Conservation (phyloP, 2,888 invertebrate genomes). For the Pseudococcus longispinus region DNA sequence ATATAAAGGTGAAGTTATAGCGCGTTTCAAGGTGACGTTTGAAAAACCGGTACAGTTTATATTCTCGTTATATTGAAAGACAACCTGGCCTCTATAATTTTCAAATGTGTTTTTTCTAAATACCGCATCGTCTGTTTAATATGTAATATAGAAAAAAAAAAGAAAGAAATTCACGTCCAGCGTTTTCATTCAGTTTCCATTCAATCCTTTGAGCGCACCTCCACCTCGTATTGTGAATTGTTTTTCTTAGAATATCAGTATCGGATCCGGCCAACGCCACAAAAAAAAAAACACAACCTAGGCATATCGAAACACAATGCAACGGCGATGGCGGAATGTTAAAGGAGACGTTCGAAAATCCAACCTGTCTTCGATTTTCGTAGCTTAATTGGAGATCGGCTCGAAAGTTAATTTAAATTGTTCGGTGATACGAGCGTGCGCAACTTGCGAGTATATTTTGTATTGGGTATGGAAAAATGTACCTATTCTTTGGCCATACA, state of each 20-base stretch:
- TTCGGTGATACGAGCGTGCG: background rate
- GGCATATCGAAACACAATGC: background rate
- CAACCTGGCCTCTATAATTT: constrained; percentile 52
- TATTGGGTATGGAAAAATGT: background rate
- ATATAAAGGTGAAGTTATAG: constrained; percentile 55
- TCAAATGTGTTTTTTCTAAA: constrained; percentile 56
- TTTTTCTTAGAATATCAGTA: background rate
- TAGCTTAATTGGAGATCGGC: constrained; percentile 45
- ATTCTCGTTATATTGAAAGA: constrained; percentile 56
- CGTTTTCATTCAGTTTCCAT: constrained; percentile 49
- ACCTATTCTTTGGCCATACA: background rate
- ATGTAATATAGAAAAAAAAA: constrained; percentile 20
- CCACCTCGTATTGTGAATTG: constrained; percentile 27
- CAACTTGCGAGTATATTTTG: background rate
- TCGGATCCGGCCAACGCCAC: background rate
- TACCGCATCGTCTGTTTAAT: constrained; percentile 45
- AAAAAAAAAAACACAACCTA: background rate
- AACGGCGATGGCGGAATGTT: constrained; percentile 46
- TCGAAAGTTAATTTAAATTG: constrained; percentile 26
- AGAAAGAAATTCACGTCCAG: background rate
- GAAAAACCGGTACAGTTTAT: constrained; percentile 55
- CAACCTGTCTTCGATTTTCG: constrained; percentile 49
- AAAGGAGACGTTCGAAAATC: constrained; percentile 49
- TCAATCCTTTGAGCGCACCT: background rate
- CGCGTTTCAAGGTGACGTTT: constrained; percentile 56